A percentile compares a stretch with the other conserved stretches of the same genome.
These are phyloP conservation scores for Xanthia icteritia DNA, from an alignment of 2,888 invertebrate genomes.

Conservation along the genomic window DNA sequence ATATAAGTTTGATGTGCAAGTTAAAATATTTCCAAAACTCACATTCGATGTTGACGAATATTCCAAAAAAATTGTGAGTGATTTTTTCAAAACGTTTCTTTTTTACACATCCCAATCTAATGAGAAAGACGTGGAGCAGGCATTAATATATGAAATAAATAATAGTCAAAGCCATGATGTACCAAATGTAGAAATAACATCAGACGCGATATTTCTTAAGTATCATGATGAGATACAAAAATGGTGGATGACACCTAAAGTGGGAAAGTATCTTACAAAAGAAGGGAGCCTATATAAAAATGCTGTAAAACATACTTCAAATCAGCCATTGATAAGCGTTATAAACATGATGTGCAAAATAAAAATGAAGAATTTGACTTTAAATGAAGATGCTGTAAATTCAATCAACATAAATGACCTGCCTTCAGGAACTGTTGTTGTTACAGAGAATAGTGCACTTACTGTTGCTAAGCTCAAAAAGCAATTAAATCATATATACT, in stretches of 20 bases:
- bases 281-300: no score
- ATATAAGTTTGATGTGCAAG: conserved; percentile 36
- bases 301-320: no score
- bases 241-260: neutral
- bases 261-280: no score
- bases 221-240: conserved; percentile 22
- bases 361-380: no score
- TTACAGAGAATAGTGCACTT: no score
- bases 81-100: conserved; percentile 35
- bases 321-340: no score
- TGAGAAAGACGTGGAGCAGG: conserved; percentile 27
- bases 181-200: conserved; percentile 1
- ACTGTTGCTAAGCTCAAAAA: no score
- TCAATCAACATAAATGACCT: no score
- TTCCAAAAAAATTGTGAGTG: neutral
- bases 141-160: conserved; percentile 24
- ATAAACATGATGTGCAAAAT: no score
- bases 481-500: no score
- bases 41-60: conserved; percentile 9
- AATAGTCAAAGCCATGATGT: neutral
- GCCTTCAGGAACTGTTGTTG: no score
- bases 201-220: conserved; percentile 23
- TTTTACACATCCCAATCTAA: conserved; percentile 49
- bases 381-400: no score
- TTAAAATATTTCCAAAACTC: conserved; percentile 43